These are phyloP conservation scores for Cynaeus angustus DNA, from an alignment of 2,888 invertebrate genomes.

Conservation along the genomic window DNA sequence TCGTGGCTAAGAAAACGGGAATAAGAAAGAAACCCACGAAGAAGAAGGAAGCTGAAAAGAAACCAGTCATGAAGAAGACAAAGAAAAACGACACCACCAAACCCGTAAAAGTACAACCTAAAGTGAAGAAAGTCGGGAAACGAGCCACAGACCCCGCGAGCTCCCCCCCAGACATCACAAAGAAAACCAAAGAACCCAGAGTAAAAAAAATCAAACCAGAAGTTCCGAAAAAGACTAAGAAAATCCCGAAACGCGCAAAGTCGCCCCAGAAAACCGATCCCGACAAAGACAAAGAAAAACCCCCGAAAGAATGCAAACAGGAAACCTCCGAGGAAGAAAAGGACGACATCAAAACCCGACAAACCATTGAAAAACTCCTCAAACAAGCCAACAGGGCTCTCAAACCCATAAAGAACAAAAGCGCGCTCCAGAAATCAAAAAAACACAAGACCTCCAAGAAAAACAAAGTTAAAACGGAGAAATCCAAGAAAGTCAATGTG, in stretches of 20 bases:
- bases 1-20: constrained; percentile 55
- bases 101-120: constrained; percentile 54
- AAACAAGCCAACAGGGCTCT: constrained; percentile 57
- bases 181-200: constrained; percentile 3
- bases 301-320: constrained; percentile 57
- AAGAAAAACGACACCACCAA: constrained; percentile 55
- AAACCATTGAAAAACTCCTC: constrained; percentile 57
- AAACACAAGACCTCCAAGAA: constrained; percentile 34
- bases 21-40: constrained; percentile 56
- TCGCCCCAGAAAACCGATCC: constrained; percentile 63
- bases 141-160: constrained; percentile 28
- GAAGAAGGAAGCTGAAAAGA: constrained; percentile 47
- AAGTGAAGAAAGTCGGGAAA: constrained; percentile 51
- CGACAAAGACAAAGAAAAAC: constrained; percentile 63
- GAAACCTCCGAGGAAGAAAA: constrained; percentile 52
- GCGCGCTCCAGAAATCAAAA: constrained; percentile 42
- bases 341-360: constrained; percentile 58
- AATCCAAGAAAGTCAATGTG: constrained; percentile 30
- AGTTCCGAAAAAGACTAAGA: constrained; percentile 41
- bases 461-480: constrained; percentile 31
- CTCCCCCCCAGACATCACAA: constrained; percentile 29
- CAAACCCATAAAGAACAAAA: constrained; percentile 37
- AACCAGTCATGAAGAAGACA: constrained; percentile 45
- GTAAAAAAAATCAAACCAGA: constrained; percentile 45
- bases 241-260: constrained; percentile 28